A percentile compares a stretch with the other conserved stretches of the same genome.
phyloP scores from a whole-genome alignment of 1,140 invertebrate genomes.

The Drosophila oshimai region DNA sequence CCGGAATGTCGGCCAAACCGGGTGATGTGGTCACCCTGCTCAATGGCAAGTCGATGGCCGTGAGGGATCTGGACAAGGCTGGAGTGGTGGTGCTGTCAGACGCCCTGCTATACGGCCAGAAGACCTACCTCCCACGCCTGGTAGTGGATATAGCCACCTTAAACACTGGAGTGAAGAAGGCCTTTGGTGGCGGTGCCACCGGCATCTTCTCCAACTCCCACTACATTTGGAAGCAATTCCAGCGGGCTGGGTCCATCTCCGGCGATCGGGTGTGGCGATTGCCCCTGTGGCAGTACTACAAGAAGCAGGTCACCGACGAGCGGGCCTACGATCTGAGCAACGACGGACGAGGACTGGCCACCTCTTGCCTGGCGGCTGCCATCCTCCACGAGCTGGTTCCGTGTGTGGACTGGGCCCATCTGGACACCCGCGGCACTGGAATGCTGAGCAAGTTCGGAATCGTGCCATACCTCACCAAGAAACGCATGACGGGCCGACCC shows the following conservation, averaged over 20 bases:
- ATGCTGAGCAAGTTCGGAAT: conserved; percentile 83
- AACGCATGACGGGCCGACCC: conserved; percentile 85
- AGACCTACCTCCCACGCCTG: conserved; percentile 85
- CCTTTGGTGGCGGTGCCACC: conserved; percentile 89
- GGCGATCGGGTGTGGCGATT: conserved; percentile 95
- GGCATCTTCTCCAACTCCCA: conserved; percentile 90
- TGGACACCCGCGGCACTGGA: conserved; percentile 88
- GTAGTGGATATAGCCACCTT: conserved; percentile 91
- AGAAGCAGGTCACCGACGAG: conserved; percentile 85
- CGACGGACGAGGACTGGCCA: conserved; percentile 83
- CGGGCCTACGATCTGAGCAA: conserved; percentile 85
- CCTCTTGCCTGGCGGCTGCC: conserved; percentile 87
- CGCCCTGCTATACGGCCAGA: conserved; percentile 90
- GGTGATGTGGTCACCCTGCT: conserved; percentile 93
- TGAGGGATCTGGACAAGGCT: conserved; percentile 96
- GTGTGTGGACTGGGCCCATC: conserved; percentile 86
- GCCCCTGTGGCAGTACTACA: conserved; percentile 92
- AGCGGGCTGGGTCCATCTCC: conserved; percentile 86
- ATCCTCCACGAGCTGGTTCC: conserved; percentile 85
- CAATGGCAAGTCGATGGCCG: conserved; percentile 93
- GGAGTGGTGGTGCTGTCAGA: conserved; percentile 94
- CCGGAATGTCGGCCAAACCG: conserved; percentile 92
- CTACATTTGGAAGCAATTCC: conserved; percentile 86
- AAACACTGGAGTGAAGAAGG: conserved; percentile 69
- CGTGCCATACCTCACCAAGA: conserved; percentile 85